Conservation (phyloP, 2,797 vertebrate genomes). For the Pseudopleuronectes americanus region DNA sequence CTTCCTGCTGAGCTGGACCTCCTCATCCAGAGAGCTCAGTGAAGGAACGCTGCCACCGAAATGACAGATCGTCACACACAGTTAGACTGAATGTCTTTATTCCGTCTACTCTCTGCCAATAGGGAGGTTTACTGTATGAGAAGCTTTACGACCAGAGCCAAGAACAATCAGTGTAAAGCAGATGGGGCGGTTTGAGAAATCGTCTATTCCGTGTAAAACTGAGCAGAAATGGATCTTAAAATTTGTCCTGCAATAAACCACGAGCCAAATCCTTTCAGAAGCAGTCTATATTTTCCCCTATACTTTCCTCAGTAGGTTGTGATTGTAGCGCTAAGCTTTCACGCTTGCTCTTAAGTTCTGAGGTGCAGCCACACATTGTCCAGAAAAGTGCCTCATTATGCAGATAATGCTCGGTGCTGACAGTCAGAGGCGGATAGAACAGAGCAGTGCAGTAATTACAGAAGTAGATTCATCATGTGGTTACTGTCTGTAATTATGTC, state of each 20-base stretch:
- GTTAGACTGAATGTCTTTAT: conserved; percentile 2
- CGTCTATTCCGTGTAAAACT: no score
- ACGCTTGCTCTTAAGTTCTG: conserved; percentile 36
- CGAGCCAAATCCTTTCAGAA: neutral
- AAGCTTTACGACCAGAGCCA: no score
- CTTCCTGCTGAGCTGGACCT: conserved; percentile 25
- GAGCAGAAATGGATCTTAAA: neutral
- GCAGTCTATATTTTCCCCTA: neutral
- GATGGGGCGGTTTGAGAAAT: no score
- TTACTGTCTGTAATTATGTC: conserved; percentile 83
- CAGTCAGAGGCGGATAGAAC: conserved; percentile 87
- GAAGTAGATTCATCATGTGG: conserved; percentile 87
- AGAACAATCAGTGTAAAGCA: no score
- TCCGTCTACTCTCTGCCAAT: neutral
- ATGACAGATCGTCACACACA: neutral
- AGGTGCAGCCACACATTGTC: conserved; percentile 69
- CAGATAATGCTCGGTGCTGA: conserved; percentile 87
- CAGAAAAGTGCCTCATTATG: conserved; percentile 80
- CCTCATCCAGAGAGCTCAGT: neutral
- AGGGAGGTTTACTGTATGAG: neutral
- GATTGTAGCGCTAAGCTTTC: conserved; percentile 26
- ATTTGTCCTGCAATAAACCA: neutral
- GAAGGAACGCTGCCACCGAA: neutral
- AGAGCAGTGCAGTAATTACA: conserved; percentile 86
- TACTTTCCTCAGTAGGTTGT: conserved; percentile 26